These are phyloP conservation scores for Pachliopta kotzebuea DNA, from an alignment of 2,888 invertebrate species.

Conservation along the genomic window DNA sequence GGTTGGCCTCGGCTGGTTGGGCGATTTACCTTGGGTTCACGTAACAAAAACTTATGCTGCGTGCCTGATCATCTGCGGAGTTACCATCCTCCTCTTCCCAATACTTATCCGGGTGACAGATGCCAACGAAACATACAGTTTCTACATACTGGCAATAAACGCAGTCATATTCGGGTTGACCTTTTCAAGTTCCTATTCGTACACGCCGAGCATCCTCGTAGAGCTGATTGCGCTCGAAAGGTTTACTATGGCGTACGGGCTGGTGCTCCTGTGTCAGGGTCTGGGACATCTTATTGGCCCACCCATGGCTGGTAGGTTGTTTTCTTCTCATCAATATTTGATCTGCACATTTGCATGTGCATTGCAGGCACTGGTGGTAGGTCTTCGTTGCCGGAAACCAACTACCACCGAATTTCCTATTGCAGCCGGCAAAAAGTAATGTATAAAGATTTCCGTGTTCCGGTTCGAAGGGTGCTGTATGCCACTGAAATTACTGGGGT, in stretches of 20 bases:
- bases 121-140: slow-evolving; percentile 61
- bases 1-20: slow-evolving; percentile 93
- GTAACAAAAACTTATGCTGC: slow-evolving; percentile 91
- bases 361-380: too few relatives aligned
- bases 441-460: too few relatives aligned
- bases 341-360: too few relatives aligned
- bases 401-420: too few relatives aligned
- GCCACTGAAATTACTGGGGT: too few relatives aligned
- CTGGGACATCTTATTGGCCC: slow-evolving; percentile 96
- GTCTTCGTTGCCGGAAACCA: too few relatives aligned
- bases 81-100: slow-evolving; percentile 82
- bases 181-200: slow-evolving; percentile 94
- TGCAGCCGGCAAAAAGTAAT: too few relatives aligned
- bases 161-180: slow-evolving; percentile 91
- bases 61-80: slow-evolving; percentile 86
- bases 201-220: slow-evolving; percentile 94
- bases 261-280: slow-evolving; percentile 94
- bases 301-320: slow-evolving; percentile 89
- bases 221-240: slow-evolving; percentile 93
- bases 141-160: slow-evolving; percentile 72
- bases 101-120: slow-evolving; percentile 67
- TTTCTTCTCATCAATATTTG: background rate
- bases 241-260: slow-evolving; percentile 95
- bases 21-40: slow-evolving; percentile 93
- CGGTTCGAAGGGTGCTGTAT: too few relatives aligned